A percentile compares a stretch with the other conserved stretches of the same genome.
phyloP scores from a whole-genome alignment of 2,888 invertebrate genomes.

The Drosophila gaucha region DNA sequence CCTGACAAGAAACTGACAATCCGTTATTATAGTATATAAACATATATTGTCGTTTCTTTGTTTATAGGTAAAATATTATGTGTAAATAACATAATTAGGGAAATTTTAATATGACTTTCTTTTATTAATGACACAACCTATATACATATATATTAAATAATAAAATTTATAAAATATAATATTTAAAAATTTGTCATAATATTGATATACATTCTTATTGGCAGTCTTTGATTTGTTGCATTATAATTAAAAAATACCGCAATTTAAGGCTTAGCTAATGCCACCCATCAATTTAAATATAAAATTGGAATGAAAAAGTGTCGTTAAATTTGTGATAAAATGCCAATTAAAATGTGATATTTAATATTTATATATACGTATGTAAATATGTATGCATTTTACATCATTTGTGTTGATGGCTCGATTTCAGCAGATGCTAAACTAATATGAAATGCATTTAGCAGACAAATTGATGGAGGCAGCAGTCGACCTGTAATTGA shows the following conservation, averaged over 20 bases:
- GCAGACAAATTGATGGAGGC: constrained; percentile 9
- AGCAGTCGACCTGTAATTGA: constrained; percentile 21
- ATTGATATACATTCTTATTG: neutral
- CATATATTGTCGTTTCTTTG: too few species aligned
- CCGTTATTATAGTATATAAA: too few species aligned
- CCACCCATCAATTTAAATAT: neutral
- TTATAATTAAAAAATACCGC: neutral
- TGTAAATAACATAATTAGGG: too few species aligned
- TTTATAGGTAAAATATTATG: too few species aligned
- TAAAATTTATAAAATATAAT: neutral
- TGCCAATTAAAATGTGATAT: neutral
- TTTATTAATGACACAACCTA: too few species aligned
- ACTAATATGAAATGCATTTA: constrained; percentile 15
- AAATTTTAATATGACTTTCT: too few species aligned
- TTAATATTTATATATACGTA: neutral
- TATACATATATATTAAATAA: too few species aligned
- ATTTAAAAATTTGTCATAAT: neutral
- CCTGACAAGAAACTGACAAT: too few species aligned
- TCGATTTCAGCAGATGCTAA: constrained; percentile 3
- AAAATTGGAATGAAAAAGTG: neutral
- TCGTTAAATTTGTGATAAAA: too few species aligned
- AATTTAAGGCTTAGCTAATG: neutral
- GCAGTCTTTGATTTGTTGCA: neutral
- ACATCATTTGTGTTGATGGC: constrained; percentile 7
- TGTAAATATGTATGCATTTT: neutral